Conservation (phyloP, 1,140 invertebrate genomes). For the Mesaphorura yosii region DNA sequence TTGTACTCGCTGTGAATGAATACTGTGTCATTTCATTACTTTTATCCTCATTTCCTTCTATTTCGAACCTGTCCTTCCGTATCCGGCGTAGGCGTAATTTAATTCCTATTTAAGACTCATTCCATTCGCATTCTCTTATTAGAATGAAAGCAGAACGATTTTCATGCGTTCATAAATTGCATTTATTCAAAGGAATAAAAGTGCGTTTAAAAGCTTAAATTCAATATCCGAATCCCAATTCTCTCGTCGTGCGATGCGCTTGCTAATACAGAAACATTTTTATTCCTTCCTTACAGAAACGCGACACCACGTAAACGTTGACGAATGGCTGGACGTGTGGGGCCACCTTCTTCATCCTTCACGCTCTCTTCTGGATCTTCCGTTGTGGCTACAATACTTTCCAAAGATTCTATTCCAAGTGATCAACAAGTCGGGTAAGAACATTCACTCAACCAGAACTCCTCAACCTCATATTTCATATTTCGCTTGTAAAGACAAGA, state of each 20-base stretch:
- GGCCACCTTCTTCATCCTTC: conserved; percentile 43
- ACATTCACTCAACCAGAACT: neutral
- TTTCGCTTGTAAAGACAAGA: neutral
- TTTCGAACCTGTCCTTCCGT: too few species aligned
- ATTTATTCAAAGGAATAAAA: too few species aligned
- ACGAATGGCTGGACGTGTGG: conserved; percentile 54
- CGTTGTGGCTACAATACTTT: conserved; percentile 56
- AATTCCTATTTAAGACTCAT: too few species aligned
- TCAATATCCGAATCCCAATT: neutral
- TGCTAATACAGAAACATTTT: neutral
- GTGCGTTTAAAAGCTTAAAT: neutral
- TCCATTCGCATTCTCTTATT: too few species aligned
- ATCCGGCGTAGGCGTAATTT: too few species aligned
- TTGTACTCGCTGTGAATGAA: too few species aligned
- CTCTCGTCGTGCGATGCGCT: neutral
- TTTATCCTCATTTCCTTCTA: too few species aligned
- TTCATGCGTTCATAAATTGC: too few species aligned
- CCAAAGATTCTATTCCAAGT: conserved; percentile 58
- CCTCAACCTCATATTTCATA: neutral
- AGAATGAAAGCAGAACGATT: too few species aligned
- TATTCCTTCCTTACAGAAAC: conserved; percentile 21
- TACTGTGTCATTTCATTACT: too few species aligned
- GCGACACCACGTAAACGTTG: conserved; percentile 34
- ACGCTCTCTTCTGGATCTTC: conserved; percentile 47
- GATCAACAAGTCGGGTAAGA: conserved; percentile 50